These are phyloP conservation scores for Leptatherina wallacei DNA, from an alignment of 2,797 vertebrate species.

Conservation along the genomic window DNA sequence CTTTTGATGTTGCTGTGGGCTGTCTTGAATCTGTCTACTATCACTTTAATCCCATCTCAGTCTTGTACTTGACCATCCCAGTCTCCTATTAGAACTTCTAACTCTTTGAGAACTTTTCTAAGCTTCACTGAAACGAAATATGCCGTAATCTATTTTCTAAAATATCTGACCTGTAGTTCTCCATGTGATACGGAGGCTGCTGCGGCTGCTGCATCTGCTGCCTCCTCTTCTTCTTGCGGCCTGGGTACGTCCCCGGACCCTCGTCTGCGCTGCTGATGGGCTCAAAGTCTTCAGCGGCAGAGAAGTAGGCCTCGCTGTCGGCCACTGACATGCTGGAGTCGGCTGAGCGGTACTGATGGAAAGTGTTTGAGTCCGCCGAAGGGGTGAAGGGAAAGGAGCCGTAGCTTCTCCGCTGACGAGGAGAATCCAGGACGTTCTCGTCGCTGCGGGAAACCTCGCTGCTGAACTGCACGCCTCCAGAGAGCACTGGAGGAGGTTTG, in stretches of 20 bases:
- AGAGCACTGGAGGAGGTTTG: slow-evolving; percentile 85
- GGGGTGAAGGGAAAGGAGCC: slow-evolving; percentile 97
- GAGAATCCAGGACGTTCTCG: slow-evolving; percentile 95
- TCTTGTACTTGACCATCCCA: slow-evolving; percentile 26
- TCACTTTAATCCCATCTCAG: slow-evolving; percentile 36
- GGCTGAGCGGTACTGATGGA: slow-evolving; percentile 97
- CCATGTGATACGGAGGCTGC: slow-evolving; percentile 81
- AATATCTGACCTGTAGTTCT: slow-evolving; percentile 77
- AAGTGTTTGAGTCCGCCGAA: slow-evolving; percentile 95
- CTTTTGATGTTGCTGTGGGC: slow-evolving; percentile 51
- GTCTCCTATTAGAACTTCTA: slow-evolving; percentile 12
- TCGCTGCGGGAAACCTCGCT: slow-evolving; percentile 96
- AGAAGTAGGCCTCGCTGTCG: slow-evolving; percentile 98
- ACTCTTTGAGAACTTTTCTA: background rate
- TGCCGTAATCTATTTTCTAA: background rate
- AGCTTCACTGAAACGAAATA: background rate
- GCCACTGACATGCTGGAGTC: slow-evolving; percentile 98
- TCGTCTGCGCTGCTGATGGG: slow-evolving; percentile 95
- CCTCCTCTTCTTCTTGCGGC: slow-evolving; percentile 93
- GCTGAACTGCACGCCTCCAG: slow-evolving; percentile 93
- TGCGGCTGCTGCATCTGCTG: slow-evolving; percentile 87
- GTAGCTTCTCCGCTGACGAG: slow-evolving; percentile 95
- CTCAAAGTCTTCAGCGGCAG: slow-evolving; percentile 96
- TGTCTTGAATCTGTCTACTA: slow-evolving; percentile 13
- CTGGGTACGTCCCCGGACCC: slow-evolving; percentile 96